Evolutionary conservation across 2,888 invertebrate species (phyloP).

Genomic region (Liopterus haemorrhoidalis): DNA sequence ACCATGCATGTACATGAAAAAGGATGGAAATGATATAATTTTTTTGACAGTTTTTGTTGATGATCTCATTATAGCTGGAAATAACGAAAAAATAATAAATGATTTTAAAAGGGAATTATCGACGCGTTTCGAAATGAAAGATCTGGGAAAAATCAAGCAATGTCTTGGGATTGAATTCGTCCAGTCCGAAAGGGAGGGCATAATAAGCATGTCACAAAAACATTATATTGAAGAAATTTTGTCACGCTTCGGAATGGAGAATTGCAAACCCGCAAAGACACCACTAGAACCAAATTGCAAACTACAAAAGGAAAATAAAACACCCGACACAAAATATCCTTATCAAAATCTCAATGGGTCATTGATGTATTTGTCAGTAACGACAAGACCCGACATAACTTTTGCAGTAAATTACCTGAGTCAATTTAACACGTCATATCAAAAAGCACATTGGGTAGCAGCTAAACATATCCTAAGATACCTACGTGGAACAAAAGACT

Average conservation of each 20-base stretch:
- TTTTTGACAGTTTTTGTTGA: too few relatives aligned
- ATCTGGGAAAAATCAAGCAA: conserved; percentile 6
- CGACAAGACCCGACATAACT: background rate
- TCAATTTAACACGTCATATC: conserved; percentile 19
- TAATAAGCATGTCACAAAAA: conserved; percentile 12
- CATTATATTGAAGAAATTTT: conserved; percentile 18
- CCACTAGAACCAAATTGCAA: conserved; percentile 13
- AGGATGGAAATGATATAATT: too few relatives aligned
- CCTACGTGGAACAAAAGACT: conserved; percentile 24
- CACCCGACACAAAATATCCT: background rate
- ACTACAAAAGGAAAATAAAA: background rate
- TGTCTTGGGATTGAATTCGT: conserved; percentile 9
- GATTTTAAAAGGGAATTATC: background rate
- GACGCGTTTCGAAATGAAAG: conserved; percentile 7
- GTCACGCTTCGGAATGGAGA: conserved; percentile 15
- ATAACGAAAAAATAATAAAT: too few relatives aligned
- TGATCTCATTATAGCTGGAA: too few relatives aligned
- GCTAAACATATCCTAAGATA: conserved; percentile 28
- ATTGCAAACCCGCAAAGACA: conserved; percentile 12
- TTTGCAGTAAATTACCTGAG: conserved; percentile 14
- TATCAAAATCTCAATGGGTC: background rate
- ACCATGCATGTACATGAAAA: too few relatives aligned
- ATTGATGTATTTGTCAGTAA: background rate
- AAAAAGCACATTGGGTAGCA: conserved; percentile 25
- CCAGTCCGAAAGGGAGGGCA: background rate